Evolutionary conservation across 1,140 invertebrate species (phyloP), one percentile per base, ranked within the genome.

Genomic region (Pogonognathellus flavescens): DNA sequence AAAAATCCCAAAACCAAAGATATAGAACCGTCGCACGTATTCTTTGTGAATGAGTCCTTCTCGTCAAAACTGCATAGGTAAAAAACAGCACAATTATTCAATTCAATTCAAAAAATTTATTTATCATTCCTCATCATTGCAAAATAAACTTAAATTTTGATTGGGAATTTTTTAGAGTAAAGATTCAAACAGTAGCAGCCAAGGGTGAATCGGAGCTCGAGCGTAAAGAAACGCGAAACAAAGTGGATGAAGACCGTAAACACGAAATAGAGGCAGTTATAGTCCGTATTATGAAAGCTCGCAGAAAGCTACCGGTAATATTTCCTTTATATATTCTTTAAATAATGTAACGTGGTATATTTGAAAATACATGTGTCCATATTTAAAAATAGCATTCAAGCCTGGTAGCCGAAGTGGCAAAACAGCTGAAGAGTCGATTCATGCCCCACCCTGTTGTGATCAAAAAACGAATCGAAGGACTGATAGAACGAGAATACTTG

Each of bases 241-340:
- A 99, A 92, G 97, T 99, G 14, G 98, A 99, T 90, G 99, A 99
- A 91, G 98, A 99, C 91, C 93, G 98, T 86, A 99, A 99, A 91
- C 98, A 99, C 91, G 98, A 99, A 92, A 99, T 99, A 87, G 98
- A 99, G 93, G 99, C 99, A 59, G 98, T 98, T 59, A 99, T 99
- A 90, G 99, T 99, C 72, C 94, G 99, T 89, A 99, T 99, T 89
- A 99, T 99, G 99, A 99, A 99, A 92, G 96, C 97, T 31, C 93
- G 98, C 83, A 99, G 99, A 93, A 94, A 95, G 89, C 95, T 99
- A 94, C 92, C 95, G 90, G 95, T 95, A 91, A 90, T 92, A 55
- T 14, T 14, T 11, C 9, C 25, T 86, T 89, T 70, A 59, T n/a
- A n/a, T n/a, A n/a, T n/a, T n/a, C n/a, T n/a, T n/a, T n/a, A n/a